Evolutionary conservation across 2,888 invertebrate species (phyloP), one percentile per base, ranked within the genome.

Genomic region (Cephus runcator): DNA sequence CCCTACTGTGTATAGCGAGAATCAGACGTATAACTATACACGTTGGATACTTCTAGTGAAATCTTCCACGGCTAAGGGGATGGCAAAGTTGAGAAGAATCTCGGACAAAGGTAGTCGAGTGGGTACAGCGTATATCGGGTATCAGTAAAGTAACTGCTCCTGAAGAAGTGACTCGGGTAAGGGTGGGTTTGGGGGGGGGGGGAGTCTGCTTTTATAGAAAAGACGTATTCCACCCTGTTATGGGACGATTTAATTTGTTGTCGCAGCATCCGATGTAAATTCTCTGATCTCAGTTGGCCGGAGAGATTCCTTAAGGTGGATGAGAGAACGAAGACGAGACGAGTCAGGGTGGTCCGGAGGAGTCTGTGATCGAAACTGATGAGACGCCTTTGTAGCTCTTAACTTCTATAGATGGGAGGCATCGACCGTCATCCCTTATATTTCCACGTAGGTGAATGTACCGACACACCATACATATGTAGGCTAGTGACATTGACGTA

Each of bases 401-500:
- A 23, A 23, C 56, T 23, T 56, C 23, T 23, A 23, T 75, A n/a
- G 73, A 71, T 68, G 69, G 9, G 56, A 15, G 23, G 56, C 23
- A 56, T 56, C 56, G 56, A 40, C 12, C 56, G 23, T 56, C 56
- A 56, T 56, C 56, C 56, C 56, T 56, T 56, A 56, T 56, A 56
- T 56, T 56, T 56, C 2, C 9, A 56, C 56, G 56, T 56, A 23
- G 56, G 23, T 56, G 56, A 56, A 56, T 23, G 6, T 23, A 56
- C 56, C 56, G 56, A 56, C 56, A 23, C 15, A 23, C 23, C 23
- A 23, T 56, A 56, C 23, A 23, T 9, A 56, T 56, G 56, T 56
- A 56, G 56, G 56, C 23, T 56, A 56, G 73, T 87, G 88, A 88
- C 88, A 85, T 87, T 88, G 88, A 88, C 88, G 87, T 87, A 88